These are phyloP conservation scores for Caenorhabditis macrosperma DNA, from an alignment of 2,888 invertebrate genomes.

Conservation along the genomic window DNA sequence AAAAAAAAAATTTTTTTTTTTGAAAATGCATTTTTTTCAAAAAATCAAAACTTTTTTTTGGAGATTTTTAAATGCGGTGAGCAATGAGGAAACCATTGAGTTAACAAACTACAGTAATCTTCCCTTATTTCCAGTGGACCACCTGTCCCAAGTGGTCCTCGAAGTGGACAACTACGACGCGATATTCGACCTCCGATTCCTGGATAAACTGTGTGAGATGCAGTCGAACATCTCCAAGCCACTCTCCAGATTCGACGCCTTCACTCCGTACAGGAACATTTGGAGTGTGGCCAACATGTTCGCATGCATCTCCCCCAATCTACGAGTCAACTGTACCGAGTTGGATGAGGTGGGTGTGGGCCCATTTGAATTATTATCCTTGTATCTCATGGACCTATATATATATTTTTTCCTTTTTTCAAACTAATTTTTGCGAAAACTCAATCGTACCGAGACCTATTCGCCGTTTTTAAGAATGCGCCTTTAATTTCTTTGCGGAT, in stretches of 20 bases:
- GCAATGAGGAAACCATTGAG: background rate
- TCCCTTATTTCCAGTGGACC: constrained; percentile 73
- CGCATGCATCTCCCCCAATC: constrained; percentile 75
- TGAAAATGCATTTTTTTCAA: too few relatives aligned
- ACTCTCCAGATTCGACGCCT: constrained; percentile 66
- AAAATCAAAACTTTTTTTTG: too few relatives aligned
- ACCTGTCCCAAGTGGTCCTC: constrained; percentile 76
- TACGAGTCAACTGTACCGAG: constrained; percentile 73
- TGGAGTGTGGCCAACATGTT: constrained; percentile 76
- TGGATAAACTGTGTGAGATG: constrained; percentile 72
- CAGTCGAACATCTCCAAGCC: constrained; percentile 63
- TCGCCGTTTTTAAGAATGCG: too few relatives aligned
- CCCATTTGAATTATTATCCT: too few relatives aligned
- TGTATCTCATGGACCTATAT: too few relatives aligned
- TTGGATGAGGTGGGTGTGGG: constrained; percentile 54
- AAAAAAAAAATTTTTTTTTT: too few relatives aligned
- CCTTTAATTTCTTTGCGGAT: too few relatives aligned
- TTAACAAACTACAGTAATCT: background rate
- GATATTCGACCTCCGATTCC: constrained; percentile 69
- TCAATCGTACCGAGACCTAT: too few relatives aligned
- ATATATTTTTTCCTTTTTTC: too few relatives aligned
- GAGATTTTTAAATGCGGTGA: too few relatives aligned
- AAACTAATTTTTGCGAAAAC: too few relatives aligned
- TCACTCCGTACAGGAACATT: constrained; percentile 71
- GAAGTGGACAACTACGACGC: constrained; percentile 67